A percentile compares a stretch with the other conserved stretches of the same genome.
These are phyloP conservation scores for Cichladusa arquata DNA, from an alignment of 2,113 vertebrate species.

Conservation along the genomic window DNA sequence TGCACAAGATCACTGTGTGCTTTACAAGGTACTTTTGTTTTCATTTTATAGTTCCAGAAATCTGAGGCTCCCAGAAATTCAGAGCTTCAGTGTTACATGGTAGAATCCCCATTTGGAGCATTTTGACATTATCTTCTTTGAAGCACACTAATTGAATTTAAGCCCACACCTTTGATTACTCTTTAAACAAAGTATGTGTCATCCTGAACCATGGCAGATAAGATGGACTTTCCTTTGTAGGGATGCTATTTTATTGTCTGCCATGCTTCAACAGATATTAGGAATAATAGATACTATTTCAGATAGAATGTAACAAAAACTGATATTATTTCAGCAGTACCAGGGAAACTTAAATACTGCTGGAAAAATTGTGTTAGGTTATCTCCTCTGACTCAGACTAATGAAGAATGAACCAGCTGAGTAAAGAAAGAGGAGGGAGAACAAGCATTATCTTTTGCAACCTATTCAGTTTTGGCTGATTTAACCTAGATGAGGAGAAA, in stretches of 20 bases:
- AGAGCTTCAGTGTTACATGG: neutral
- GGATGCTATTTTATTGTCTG: neutral
- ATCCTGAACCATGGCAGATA: neutral
- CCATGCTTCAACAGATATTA: constrained; percentile 2
- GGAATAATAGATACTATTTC: constrained; percentile 20
- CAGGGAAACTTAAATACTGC: neutral
- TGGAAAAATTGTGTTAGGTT: neutral
- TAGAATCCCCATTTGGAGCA: neutral
- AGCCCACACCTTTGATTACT: constrained; percentile 37
- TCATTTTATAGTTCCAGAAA: constrained; percentile 5
- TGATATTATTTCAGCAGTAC: constrained; percentile 3
- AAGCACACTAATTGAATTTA: constrained; percentile 43
- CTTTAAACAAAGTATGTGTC: constrained; percentile 29
- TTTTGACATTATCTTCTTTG: constrained; percentile 19
- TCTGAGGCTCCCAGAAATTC: neutral
- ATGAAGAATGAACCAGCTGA: constrained; percentile 11
- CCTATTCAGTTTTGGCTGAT: constrained; percentile 14
- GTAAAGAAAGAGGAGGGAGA: neutral
- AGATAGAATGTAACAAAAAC: neutral
- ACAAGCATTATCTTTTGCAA: neutral
- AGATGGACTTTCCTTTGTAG: constrained; percentile 10
- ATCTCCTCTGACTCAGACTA: neutral
- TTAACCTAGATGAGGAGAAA: constrained; percentile 10
- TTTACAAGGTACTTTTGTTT: constrained; percentile 12
- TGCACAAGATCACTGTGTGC: neutral